These are phyloP conservation scores for Coelopa frigida DNA, from an alignment of 1,140 invertebrate species.

Conservation along the genomic window DNA sequence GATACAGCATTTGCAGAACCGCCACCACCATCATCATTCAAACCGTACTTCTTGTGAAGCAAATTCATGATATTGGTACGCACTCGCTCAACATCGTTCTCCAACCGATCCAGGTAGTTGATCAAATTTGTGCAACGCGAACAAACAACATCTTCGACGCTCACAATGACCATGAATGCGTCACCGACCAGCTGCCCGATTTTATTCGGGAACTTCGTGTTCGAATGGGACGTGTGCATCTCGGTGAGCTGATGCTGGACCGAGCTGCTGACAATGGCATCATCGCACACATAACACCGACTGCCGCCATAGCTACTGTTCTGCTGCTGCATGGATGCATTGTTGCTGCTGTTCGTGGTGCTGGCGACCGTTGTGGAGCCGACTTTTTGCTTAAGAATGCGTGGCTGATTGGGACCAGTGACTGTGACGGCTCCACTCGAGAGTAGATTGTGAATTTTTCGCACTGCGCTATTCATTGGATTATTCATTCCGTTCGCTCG, in stretches of 20 bases:
- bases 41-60: conserved; percentile 41
- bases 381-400: conserved; percentile 35
- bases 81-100: conserved; percentile 41
- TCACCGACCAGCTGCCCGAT: conserved; percentile 42
- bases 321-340: conserved; percentile 20
- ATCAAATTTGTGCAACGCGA: conserved; percentile 41
- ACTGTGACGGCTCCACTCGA: conserved; percentile 43
- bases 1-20: conserved; percentile 6
- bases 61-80: conserved; percentile 38
- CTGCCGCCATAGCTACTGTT: conserved; percentile 14
- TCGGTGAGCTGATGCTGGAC: conserved; percentile 33
- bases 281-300: conserved; percentile 42
- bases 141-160: conserved; percentile 42
- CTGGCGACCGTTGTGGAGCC: conserved; percentile 6
- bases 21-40: conserved; percentile 35
- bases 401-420: conserved; percentile 38
- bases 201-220: conserved; percentile 43
- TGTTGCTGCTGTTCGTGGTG: conserved; percentile 20
- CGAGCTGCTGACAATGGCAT: conserved; percentile 21
- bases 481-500: conserved; percentile 33
- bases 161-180: conserved; percentile 41
- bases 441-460: conserved; percentile 44
- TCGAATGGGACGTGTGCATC: conserved; percentile 35
- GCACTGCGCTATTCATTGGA: conserved; percentile 38
- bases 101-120: conserved; percentile 41